Evolutionary conservation across 2,888 invertebrate species (phyloP), one percentile per base, ranked within the genome.

Genomic region (Dastarcus helophoroides): DNA sequence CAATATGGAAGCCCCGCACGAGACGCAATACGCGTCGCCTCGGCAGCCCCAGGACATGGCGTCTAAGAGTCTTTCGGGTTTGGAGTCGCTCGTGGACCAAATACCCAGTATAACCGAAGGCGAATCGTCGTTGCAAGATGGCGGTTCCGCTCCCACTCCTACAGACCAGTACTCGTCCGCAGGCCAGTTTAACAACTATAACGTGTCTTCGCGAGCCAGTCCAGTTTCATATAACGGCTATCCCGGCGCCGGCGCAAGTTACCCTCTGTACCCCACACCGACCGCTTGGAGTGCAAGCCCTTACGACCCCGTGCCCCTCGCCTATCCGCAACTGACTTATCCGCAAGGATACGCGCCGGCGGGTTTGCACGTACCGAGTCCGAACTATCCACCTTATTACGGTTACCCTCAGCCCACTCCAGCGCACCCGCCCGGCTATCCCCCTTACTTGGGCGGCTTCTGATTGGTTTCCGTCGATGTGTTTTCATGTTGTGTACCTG

Each of bases 71-170:
- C 65, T 85, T 26, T 86, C 86, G 10, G 89, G 88, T 11, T 67
- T 89, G 26, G 88, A 89, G 61, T 88, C 86, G 22, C 68, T 89
- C 26, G 88, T 89, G 40, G 88, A 89, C 65, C 89, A 89, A 69
- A 89, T 89, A 61, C 89, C 88, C 29, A 81, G 83, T 48, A 82
- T 86, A 60, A 77, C 80, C 32, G 85, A 86, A 48, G 79, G 78
- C 4, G 75, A 72, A 23, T 44, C 57, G 16, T 50, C 53, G 11
- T 37, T 58, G 34, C 46, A 52, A 44, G 56, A 61, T 44, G 43
- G 55, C 41, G 45, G 55, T 46, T 55, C 35, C 32, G 41, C 28
- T 35, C 47, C 26, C 37, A 45, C 27, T 36, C 44, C 12, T 44
- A 44, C 35, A 13, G 47, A 58, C 41, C 55, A 58, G 43, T 59